These are phyloP conservation scores for Timema podura DNA, from an alignment of 2,888 invertebrate species.

Conservation along the genomic window DNA sequence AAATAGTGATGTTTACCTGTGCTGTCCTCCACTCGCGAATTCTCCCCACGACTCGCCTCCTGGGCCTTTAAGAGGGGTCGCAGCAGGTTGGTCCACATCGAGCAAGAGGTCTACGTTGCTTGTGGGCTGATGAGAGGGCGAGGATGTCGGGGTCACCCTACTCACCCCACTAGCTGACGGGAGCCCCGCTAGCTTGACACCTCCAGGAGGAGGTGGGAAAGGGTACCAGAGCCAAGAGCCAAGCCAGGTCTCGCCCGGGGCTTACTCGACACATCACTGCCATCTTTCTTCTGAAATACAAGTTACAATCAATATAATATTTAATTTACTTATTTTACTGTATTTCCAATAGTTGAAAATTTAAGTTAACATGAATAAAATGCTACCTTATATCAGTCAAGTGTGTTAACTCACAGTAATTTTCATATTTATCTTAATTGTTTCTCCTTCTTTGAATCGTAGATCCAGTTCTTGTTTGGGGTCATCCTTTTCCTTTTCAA, in stretches of 20 bases:
- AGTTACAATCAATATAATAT: neutral
- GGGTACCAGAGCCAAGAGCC: slow-evolving; percentile 52
- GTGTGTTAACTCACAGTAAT: slow-evolving; percentile 64
- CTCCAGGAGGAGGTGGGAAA: slow-evolving; percentile 84
- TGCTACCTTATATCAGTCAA: neutral
- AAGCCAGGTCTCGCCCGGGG: slow-evolving; percentile 54
- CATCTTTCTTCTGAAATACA: slow-evolving; percentile 75
- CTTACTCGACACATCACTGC: slow-evolving; percentile 66
- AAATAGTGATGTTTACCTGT: slow-evolving; percentile 27
- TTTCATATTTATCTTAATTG: slow-evolving; percentile 98
- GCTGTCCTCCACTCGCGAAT: slow-evolving; percentile 59
- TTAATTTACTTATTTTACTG: too few species aligned
- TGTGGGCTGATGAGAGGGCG: slow-evolving; percentile 35
- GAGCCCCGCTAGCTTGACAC: slow-evolving; percentile 71
- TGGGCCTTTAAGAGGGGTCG: slow-evolving; percentile 43
- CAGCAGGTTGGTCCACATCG: slow-evolving; percentile 52
- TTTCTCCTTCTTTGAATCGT: slow-evolving; percentile 98
- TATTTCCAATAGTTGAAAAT: too few species aligned
- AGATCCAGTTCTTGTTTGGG: slow-evolving; percentile 80
- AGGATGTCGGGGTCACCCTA: slow-evolving; percentile 58
- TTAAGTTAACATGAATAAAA: neutral
- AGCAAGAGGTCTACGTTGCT: slow-evolving; percentile 28
- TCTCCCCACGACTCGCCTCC: slow-evolving; percentile 71
- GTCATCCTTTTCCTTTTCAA: slow-evolving; percentile 66
- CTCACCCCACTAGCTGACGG: slow-evolving; percentile 57